These are phyloP conservation scores for Desoria tigrina DNA, from an alignment of 2,888 invertebrate species.

Conservation along the genomic window DNA sequence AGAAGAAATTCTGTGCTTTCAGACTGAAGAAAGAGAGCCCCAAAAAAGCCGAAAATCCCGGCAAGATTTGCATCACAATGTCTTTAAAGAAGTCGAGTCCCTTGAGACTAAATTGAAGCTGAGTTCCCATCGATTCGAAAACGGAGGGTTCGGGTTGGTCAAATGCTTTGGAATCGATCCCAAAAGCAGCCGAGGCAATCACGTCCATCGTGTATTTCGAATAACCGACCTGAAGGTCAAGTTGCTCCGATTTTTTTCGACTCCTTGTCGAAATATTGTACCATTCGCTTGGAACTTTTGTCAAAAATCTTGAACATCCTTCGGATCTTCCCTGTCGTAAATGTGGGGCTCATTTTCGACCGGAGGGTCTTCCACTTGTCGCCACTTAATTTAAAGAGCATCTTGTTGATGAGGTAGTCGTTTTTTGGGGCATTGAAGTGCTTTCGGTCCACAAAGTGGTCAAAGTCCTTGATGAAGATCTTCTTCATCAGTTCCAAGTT, in stretches of 20 bases:
- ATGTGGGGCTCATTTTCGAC: conserved; percentile 67
- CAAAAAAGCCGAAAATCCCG: conserved; percentile 55
- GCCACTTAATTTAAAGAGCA: conserved; percentile 63
- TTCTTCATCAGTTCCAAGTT: conserved; percentile 43
- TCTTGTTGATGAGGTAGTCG: conserved; percentile 17
- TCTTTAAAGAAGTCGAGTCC: conserved; percentile 54
- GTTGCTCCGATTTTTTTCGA: conserved; percentile 55
- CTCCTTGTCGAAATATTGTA: conserved; percentile 59
- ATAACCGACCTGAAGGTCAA: conserved; percentile 63
- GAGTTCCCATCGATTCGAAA: conserved; percentile 60
- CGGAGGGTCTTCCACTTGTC: conserved; percentile 67
- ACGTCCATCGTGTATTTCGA: conserved; percentile 66
- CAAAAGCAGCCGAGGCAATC: conserved; percentile 66
- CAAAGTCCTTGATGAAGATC: conserved; percentile 48
- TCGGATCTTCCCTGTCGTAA: conserved; percentile 69
- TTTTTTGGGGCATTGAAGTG: conserved; percentile 15
- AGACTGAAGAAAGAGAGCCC: conserved; percentile 55
- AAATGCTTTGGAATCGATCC: conserved; percentile 65
- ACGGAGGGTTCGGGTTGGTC: conserved; percentile 57
- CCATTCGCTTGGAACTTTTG: conserved; percentile 62
- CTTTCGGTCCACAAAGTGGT: conserved; percentile 39
- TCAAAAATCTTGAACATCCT: conserved; percentile 66
- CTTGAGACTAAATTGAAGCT: too few species aligned
- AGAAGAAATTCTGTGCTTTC: conserved; percentile 59
- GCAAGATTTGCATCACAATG: conserved; percentile 56